Conservation (phyloP, 2,797 vertebrate species). For the Bucorvus abyssinicus region DNA sequence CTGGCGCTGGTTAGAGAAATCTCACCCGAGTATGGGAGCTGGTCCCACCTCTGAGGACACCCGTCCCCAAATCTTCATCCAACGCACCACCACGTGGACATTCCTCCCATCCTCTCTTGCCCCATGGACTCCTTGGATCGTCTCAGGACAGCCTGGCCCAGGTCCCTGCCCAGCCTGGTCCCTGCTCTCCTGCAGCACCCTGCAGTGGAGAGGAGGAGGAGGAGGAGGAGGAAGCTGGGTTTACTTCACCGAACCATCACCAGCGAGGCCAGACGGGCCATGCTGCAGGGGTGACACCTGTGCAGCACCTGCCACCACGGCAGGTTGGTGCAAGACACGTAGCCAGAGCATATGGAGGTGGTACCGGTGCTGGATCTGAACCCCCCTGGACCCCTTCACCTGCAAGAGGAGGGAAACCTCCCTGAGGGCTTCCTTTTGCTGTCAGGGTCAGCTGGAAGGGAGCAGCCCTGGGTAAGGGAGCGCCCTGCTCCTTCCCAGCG, state of each 20-base stretch:
- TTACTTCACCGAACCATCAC: background rate
- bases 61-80: background rate
- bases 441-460: background rate
- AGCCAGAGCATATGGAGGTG: accelerated
- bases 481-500: background rate
- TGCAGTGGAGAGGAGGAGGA: constrained; percentile 5
- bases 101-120: background rate
- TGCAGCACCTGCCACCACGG: accelerated
- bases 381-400: background rate
- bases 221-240: background rate
- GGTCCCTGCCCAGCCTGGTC: background rate
- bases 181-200: background rate
- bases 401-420: background rate
- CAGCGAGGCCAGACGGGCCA: accelerated
- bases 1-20: background rate
- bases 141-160: background rate
- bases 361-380: background rate
- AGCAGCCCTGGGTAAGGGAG: background rate
- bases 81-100: accelerated
- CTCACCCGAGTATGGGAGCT: background rate
- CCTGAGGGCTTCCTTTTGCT: background rate
- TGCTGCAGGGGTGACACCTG: background rate
- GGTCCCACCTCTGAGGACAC: background rate
- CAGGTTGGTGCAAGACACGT: accelerated
- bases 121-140: background rate